Conservation (phyloP, 2,888 invertebrate species). For the Micropterix aruncella region DNA sequence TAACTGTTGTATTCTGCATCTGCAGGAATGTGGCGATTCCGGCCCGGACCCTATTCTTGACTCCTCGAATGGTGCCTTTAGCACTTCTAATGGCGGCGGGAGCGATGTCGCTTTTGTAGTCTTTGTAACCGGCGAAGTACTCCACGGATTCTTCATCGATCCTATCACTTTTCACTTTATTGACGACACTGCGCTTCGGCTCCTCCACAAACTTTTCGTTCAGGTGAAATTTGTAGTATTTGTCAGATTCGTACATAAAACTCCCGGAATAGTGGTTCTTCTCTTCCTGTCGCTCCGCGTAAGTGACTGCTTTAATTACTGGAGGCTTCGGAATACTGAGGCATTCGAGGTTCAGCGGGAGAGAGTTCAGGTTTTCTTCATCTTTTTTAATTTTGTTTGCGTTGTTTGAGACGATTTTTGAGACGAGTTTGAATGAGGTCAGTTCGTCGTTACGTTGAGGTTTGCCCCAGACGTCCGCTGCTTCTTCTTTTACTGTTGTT, state of each 20-base stretch:
- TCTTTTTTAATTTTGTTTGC: conserved; percentile 22
- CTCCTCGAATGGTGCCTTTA: conserved; percentile 85
- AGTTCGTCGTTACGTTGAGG: conserved; percentile 35
- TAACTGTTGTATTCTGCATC: conserved; percentile 56
- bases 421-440: conserved; percentile 38
- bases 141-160: conserved; percentile 38
- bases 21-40: conserved; percentile 92
- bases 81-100: conserved; percentile 77
- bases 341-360: conserved; percentile 16
- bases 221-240: conserved; percentile 70
- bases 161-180: conserved; percentile 20
- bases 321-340: conserved; percentile 22
- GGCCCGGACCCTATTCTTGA: conserved; percentile 86
- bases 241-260: conserved; percentile 56
- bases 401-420: conserved; percentile 33
- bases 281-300: conserved; percentile 42
- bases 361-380: conserved; percentile 18
- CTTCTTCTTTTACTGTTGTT: conserved; percentile 24
- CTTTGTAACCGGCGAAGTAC: conserved; percentile 69
- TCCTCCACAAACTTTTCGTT: conserved; percentile 51
- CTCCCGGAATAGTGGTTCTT: conserved; percentile 34
- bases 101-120: conserved; percentile 46
- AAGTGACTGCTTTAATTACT: conserved; percentile 50
- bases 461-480: conserved; percentile 20
- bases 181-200: conserved; percentile 27